These are phyloP conservation scores for Trissoscelio sp. DNA, from an alignment of 2,888 invertebrate species.

Conservation along the genomic window DNA sequence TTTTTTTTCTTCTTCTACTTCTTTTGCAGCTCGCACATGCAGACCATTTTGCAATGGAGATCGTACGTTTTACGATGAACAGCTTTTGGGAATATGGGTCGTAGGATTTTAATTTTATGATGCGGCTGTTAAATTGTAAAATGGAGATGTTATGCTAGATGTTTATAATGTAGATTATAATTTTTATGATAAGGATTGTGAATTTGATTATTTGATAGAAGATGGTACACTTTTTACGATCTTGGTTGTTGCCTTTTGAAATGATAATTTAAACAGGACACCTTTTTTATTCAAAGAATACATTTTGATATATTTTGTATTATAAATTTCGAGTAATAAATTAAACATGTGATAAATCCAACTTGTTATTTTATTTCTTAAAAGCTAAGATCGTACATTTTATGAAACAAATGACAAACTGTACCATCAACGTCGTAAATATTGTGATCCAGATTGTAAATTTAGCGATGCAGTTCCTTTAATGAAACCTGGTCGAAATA, in stretches of 20 bases:
- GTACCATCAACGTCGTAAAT: no score
- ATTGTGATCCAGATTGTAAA: neutral
- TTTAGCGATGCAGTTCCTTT: neutral
- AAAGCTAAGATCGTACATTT: no score
- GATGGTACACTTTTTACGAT: neutral
- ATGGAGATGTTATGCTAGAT: neutral
- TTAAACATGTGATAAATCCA: no score
- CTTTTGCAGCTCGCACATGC: no score
- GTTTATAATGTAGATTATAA: neutral
- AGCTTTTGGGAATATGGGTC: neutral
- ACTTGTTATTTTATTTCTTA: no score
- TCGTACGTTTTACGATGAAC: conserved; percentile 14
- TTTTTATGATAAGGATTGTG: neutral
- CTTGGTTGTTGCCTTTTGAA: neutral
- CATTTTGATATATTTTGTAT: no score
- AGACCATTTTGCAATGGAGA: conserved; percentile 18
- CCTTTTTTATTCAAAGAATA: no score
- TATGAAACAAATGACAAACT: no score
- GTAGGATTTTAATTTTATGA: neutral
- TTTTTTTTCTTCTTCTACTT: neutral
- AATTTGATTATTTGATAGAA: neutral
- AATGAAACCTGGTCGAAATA: conserved; percentile 8
- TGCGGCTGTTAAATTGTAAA: neutral
- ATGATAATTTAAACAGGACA: no score
- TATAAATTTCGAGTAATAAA: no score